Evolutionary conservation across 2,888 invertebrate genomes (phyloP).

Genomic region (Leptopilina drosophilae): DNA sequence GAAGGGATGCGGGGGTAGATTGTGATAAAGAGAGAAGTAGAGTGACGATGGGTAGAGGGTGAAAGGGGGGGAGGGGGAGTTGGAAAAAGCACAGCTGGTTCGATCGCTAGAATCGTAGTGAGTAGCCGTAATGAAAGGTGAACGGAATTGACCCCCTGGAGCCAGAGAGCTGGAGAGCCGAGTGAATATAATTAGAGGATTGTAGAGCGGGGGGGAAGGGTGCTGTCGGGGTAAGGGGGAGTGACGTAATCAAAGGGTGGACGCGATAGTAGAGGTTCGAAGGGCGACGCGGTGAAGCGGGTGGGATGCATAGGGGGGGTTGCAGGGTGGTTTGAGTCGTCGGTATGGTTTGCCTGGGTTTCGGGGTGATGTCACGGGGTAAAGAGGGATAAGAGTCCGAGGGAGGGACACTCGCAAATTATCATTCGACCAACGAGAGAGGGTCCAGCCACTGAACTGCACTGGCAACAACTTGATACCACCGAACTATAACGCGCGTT

Average conservation of each 20-base stretch:
- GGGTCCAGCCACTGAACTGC: slow-evolving; percentile 71
- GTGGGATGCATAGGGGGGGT: slow-evolving; percentile 61
- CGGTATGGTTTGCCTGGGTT: slow-evolving; percentile 49
- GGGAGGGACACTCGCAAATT: slow-evolving; percentile 71
- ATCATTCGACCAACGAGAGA: slow-evolving; percentile 73
- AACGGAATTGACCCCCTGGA: slow-evolving; percentile 76
- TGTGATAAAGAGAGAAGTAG: neutral
- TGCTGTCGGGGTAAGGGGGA: slow-evolving; percentile 63
- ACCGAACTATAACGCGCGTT: slow-evolving; percentile 58
- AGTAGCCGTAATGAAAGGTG: slow-evolving; percentile 76
- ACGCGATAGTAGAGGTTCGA: slow-evolving; percentile 61
- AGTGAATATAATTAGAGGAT: slow-evolving; percentile 77
- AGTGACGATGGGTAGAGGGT: slow-evolving; percentile 5
- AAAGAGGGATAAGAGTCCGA: slow-evolving; percentile 48
- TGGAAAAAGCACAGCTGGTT: slow-evolving; percentile 67
- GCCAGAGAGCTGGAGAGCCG: slow-evolving; percentile 68
- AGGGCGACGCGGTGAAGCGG: slow-evolving; percentile 55
- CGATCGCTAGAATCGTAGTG: slow-evolving; percentile 73
- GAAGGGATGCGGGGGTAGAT: neutral
- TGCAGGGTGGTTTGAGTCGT: slow-evolving; percentile 56
- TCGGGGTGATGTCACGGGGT: slow-evolving; percentile 54
- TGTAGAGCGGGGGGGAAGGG: slow-evolving; percentile 63
- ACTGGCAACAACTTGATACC: slow-evolving; percentile 76
- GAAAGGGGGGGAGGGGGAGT: slow-evolving; percentile 39
- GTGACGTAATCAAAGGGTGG: slow-evolving; percentile 76